These are phyloP conservation scores for Cherax destructor DNA, from an alignment of 1,140 invertebrate genomes.

Conservation along the genomic window DNA sequence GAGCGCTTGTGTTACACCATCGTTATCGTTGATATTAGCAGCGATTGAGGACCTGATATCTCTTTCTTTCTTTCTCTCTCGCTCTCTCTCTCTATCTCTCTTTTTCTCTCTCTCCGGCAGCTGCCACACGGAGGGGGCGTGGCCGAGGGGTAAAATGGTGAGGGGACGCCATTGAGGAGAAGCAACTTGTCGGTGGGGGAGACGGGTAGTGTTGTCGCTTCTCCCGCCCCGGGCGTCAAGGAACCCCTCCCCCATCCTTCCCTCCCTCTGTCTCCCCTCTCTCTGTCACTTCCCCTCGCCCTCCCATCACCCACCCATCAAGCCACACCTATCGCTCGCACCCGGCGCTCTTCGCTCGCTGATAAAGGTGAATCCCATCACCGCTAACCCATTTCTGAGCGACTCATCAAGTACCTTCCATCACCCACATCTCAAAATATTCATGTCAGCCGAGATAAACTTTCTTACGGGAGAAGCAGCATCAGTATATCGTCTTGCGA, in stretches of 20 bases:
- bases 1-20: too few relatives aligned
- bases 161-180: not conserved
- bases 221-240: not conserved
- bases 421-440: not conserved
- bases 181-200: not conserved
- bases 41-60: not conserved
- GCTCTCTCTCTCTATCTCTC: too few relatives aligned
- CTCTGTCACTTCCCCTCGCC: not conserved
- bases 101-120: not conserved
- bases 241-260: too few relatives aligned
- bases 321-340: too few relatives aligned
- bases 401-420: not conserved
- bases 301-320: too few relatives aligned
- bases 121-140: not conserved
- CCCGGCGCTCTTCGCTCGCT: too few relatives aligned
- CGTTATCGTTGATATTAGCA: not conserved
- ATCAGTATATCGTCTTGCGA: not conserved
- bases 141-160: not conserved
- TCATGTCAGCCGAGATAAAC: not conserved
- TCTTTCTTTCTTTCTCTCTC: not conserved
- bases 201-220: not conserved
- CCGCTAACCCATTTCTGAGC: too few relatives aligned
- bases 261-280: not conserved
- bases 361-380: too few relatives aligned
- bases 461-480: not conserved